Evolutionary conservation across 1,140 invertebrate species (phyloP).

Genomic region (Myzus persicae): DNA sequence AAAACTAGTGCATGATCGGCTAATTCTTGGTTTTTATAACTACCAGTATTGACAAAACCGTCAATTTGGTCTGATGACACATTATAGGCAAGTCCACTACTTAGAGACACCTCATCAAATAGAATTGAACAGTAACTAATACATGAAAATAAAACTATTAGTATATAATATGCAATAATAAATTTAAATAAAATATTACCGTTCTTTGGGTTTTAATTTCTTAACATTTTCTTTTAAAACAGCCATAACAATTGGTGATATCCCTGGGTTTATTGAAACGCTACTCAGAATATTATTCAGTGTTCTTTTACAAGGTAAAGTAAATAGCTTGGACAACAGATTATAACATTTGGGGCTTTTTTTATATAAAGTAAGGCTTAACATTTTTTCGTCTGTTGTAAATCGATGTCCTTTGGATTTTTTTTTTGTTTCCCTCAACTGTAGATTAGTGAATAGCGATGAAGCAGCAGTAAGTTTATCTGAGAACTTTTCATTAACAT

Average conservation of each 20-base stretch:
- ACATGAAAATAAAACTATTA: not conserved
- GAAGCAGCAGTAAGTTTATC: not conserved
- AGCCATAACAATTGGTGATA: not conserved
- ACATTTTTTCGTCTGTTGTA: not conserved
- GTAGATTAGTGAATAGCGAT: not conserved
- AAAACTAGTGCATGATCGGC: slow-evolving; percentile 30
- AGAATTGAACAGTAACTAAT: slow-evolving; percentile 21
- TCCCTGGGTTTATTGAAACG: not conserved
- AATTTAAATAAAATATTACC: not conserved
- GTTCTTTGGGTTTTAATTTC: not conserved
- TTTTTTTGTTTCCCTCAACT: not conserved
- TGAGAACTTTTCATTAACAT: not conserved
- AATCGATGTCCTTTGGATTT: not conserved
- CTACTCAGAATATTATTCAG: not conserved
- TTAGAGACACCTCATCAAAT: slow-evolving; percentile 25
- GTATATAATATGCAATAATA: not conserved
- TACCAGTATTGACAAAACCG: not conserved
- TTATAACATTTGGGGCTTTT: not conserved
- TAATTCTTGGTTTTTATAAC: slow-evolving; percentile 6
- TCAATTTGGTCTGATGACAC: not conserved
- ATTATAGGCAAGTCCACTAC: not conserved
- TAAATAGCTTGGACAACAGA: not conserved
- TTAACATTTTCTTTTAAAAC: slow-evolving; percentile 14
- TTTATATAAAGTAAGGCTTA: not conserved
- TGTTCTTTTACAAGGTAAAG: not conserved